A percentile compares a stretch with the other conserved stretches of the same genome.
phyloP scores from a whole-genome alignment of 1,140 invertebrate species.

The Drosophila nebulosa region DNA sequence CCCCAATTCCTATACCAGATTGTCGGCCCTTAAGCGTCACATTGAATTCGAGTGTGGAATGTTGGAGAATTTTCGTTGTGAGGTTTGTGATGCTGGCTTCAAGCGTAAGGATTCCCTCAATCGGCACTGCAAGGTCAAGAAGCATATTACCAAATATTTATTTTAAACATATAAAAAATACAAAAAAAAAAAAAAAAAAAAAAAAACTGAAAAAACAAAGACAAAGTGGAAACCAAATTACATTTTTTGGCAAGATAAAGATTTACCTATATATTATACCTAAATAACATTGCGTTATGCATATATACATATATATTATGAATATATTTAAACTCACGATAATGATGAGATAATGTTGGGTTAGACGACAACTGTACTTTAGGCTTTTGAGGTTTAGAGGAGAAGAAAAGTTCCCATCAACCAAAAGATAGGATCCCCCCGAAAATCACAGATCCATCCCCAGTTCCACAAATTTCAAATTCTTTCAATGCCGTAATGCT shows the following conservation, averaged over 20 bases:
- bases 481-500: background rate
- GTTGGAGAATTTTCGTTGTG: conserved; percentile 62
- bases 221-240: background rate
- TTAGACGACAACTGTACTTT: background rate
- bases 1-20: conserved; percentile 59
- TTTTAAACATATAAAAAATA: conserved; percentile 43
- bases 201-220: conserved; percentile 9
- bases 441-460: too few species aligned
- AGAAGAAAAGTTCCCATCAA: conserved; percentile 54
- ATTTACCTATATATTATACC: background rate
- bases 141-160: conserved; percentile 67
- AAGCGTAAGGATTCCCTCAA: conserved; percentile 76
- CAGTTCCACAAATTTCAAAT: conserved; percentile 8
- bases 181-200: conserved; percentile 25
- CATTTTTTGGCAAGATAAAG: background rate
- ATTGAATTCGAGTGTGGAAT: conserved; percentile 57
- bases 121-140: conserved; percentile 80
- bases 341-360: too few species aligned
- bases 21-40: conserved; percentile 70
- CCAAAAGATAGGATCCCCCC: conserved; percentile 45
- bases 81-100: conserved; percentile 64
- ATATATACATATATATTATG: background rate
- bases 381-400: background rate
- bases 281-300: background rate
- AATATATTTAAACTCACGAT: background rate